Evolutionary conservation across 2,888 invertebrate species (phyloP), one percentile per base, ranked within the genome.

Genomic region (Tortricodes alternella): DNA sequence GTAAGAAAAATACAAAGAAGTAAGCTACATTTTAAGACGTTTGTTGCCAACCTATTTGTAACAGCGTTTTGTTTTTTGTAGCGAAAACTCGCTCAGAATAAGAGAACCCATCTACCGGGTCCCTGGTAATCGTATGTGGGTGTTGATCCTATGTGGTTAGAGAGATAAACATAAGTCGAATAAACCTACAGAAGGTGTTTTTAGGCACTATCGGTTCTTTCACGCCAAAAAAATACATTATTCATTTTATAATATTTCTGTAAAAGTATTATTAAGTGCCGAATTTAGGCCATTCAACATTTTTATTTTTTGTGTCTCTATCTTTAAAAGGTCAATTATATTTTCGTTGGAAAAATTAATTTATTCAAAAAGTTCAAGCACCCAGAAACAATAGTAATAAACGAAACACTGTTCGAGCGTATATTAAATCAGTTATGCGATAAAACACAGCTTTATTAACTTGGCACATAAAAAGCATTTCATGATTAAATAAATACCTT

Each of bases 401-500:
- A 32, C 9, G 3, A 21, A 9, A 13, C 15, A 32, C 11, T 3
- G 32, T 32, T 53, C 11, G 16, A 39, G 51, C 35, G 9, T 16
- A 53, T 4, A 37, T 38, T 19, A 24, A 38, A 29, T 16, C 46
- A 46, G 38, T 9, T 23, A 38, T 18, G 23, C 53, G 46, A 34
- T 53, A 53, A 46, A 46, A 19, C 15, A 35, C 18, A 15, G 37
- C 37, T 38, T 53, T 46, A 51, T 35, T 34, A 53, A 46, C 38
- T 32, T 19, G 21, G 29, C 16, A 23, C 29, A 44, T 46, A 38
- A 50, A 37, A 38, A 46, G 16, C 37, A 37, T n/a, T 37, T 52
- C 21, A 27, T 44, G 38, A 38, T n/a, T n/a, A n/a, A n/a, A 27
- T 16, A 44, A 46, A 38, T 16, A 23, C 7, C 38, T 8, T 53